phyloP scores from a whole-genome alignment of 1,140 invertebrate genomes.

The Adoxophyes honmai region DNA sequence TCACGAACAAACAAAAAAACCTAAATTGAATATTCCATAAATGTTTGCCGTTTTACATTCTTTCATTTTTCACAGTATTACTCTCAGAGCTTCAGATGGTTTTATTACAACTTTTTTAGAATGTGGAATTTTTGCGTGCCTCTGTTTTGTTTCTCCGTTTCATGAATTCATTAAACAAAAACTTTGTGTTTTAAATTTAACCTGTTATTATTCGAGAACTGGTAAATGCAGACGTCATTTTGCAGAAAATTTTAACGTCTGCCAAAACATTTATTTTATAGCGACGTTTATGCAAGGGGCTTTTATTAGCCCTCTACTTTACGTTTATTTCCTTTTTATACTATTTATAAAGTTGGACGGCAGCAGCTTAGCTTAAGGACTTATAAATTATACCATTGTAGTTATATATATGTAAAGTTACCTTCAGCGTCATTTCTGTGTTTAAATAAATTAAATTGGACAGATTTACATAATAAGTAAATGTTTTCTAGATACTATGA shows the following conservation, averaged over 20 bases:
- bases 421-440: no score
- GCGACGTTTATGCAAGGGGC: background rate
- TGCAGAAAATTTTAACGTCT: background rate
- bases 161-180: constrained; percentile 50
- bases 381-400: no score
- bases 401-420: no score
- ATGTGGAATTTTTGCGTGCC: constrained; percentile 51
- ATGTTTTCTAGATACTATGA: no score
- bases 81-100: constrained; percentile 49
- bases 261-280: background rate
- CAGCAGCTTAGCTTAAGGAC: no score
- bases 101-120: constrained; percentile 56
- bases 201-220: constrained; percentile 36
- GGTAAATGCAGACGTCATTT: constrained; percentile 19
- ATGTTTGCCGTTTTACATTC: constrained; percentile 51
- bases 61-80: constrained; percentile 55
- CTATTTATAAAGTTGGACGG: no score
- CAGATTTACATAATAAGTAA: no score
- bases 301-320: no score
- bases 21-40: constrained; percentile 42
- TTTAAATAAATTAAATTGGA: no score
- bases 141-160: constrained; percentile 46
- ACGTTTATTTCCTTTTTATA: no score
- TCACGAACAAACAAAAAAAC: constrained; percentile 15
- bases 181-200: constrained; percentile 40